Percentiles rank a stretch among this genome's conserved stretches.
Conservation (phyloP, 2,888 invertebrate genomes). For the Thumatha senex region DNA sequence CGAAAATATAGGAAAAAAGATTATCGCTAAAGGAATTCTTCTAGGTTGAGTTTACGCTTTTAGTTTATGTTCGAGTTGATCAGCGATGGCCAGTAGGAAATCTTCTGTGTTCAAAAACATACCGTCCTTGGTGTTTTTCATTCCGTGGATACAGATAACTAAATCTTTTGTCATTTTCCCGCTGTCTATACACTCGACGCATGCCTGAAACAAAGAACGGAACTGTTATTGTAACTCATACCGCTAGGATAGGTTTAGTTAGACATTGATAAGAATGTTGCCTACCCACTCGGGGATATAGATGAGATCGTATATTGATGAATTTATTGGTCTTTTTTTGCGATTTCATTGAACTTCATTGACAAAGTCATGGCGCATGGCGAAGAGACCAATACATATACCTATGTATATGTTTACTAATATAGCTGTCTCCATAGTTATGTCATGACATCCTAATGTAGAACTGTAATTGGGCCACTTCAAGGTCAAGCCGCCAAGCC, state of each 20-base stretch:
- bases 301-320: no score
- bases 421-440: no score
- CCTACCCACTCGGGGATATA: no score
- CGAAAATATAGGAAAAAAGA: not conserved
- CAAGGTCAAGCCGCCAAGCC: no score
- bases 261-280: not conserved
- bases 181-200: constrained; percentile 91
- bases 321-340: no score
- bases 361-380: no score
- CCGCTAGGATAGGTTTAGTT: no score
- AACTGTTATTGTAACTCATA: not conserved
- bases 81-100: constrained; percentile 91
- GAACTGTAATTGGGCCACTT: no score
- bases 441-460: no score
- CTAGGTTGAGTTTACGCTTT: constrained; percentile 44
- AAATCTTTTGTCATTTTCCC: constrained; percentile 96
- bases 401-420: no score
- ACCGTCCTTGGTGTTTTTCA: constrained; percentile 90
- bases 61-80: constrained; percentile 85
- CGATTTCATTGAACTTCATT: no score
- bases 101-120: constrained; percentile 94
- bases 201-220: constrained; percentile 78
- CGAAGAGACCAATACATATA: no score
- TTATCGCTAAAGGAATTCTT: not conserved
- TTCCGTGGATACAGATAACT: constrained; percentile 93